These are phyloP conservation scores for Dinomys branickii DNA, from an alignment of 2,113 vertebrate species.

Conservation along the genomic window DNA sequence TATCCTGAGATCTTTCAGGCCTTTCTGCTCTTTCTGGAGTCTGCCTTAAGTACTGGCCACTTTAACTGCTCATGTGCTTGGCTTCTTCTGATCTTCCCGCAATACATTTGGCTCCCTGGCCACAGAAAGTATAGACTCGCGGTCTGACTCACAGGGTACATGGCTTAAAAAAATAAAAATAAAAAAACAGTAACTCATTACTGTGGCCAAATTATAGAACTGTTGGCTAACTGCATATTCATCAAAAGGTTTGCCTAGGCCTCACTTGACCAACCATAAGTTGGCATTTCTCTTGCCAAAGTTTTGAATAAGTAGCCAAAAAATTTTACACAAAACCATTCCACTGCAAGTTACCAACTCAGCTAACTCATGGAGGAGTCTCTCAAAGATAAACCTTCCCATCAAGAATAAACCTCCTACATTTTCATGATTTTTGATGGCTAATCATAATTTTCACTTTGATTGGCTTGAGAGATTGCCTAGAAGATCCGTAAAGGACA, in stretches of 20 bases:
- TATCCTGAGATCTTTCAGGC: neutral
- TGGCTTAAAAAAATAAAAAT: neutral
- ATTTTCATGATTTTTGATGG: neutral
- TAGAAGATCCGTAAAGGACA: neutral
- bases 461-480: neutral
- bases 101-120: neutral
- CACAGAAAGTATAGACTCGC: neutral
- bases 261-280: neutral
- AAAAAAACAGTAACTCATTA: neutral
- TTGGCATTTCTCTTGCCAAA: neutral
- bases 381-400: neutral
- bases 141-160: neutral
- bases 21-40: neutral
- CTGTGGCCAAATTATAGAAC: slow-evolving; percentile 29
- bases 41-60: neutral
- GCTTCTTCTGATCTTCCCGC: neutral
- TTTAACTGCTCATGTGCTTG: neutral
- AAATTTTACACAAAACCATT: neutral
- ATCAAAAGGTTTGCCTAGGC: neutral
- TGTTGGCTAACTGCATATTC: slow-evolving; percentile 4
- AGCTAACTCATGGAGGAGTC: neutral
- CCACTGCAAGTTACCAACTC: neutral
- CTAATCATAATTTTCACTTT: neutral
- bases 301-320: neutral
- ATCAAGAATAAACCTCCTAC: neutral